Evolutionary conservation across 2,888 invertebrate species (phyloP), one percentile per base, ranked within the genome.

Genomic region (Boloria euphrosyne): DNA sequence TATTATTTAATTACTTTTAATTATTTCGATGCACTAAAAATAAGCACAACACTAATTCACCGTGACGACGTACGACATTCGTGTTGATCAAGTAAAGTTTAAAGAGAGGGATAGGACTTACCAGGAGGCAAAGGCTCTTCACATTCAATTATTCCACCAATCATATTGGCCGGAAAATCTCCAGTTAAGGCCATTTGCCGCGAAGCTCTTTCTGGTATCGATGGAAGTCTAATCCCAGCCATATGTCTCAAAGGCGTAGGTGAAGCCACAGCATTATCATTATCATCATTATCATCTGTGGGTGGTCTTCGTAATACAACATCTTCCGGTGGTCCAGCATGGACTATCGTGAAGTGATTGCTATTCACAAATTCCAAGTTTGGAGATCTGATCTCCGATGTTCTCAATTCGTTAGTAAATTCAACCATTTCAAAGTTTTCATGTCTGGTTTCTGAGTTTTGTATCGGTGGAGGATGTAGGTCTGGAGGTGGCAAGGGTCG

Each of bases 101-200:
- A 31, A 1, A 31, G 31, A 31, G 31, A 31, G 31, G 1, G 31
- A 6, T 6, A 31, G 2, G 49, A 31, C 93, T 93, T 90, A 97
- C 97, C 96, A 77, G 96, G 95, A 54, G 98, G 98, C 72, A 98
- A 87, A 14, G 97, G 96, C 80, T 97, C 97, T 76, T 97, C 97
- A 70, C 93, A 93, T 74, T 94, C 94, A 43, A 94, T 93, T 62
- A 94, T 93, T 65, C 92, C 92, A 50, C 92, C 92, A 77, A 92
- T 92, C 92, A 92, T 92, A 79, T 91, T 91, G 27, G 92, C 90
- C 31, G 92, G 92, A 74, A 90, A 92, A 87, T 93, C 86, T 82
- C 94, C 81, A 77, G 93, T 84, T 83, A 92, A 77, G 78, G 94
- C 87, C 93, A 93, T 86, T 84, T 93, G 87, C 74, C 93, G 76